phyloP scores from a whole-genome alignment of 2,797 vertebrate species.

The Clarias fuscus region DNA sequence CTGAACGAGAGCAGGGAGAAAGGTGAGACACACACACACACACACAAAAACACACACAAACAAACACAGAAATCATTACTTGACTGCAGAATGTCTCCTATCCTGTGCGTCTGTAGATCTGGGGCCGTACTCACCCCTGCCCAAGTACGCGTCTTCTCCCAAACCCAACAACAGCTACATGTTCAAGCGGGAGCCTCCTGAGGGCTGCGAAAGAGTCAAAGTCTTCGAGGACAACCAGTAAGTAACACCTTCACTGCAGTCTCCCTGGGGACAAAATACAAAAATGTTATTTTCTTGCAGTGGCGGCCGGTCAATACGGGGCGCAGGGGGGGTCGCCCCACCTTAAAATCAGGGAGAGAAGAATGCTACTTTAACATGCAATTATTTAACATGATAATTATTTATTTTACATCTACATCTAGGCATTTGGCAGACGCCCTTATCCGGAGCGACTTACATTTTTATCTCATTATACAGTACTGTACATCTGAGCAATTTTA shows the following conservation, averaged over 20 bases:
- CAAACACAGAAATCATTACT: conserved; percentile 8
- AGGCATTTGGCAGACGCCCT: too few species aligned
- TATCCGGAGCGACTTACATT: too few species aligned
- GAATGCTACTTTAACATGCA: too few species aligned
- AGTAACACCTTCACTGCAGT: conserved; percentile 65
- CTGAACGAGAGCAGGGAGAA: conserved; percentile 84
- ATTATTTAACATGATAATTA: too few species aligned
- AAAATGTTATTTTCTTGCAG: background rate
- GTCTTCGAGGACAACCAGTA: conserved; percentile 94
- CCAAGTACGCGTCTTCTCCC: conserved; percentile 96
- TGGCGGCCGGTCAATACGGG: too few species aligned
- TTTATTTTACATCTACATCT: too few species aligned
- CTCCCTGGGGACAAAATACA: background rate
- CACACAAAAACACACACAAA: background rate
- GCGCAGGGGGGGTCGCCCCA: too few species aligned
- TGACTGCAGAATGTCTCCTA: background rate
- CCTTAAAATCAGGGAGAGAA: too few species aligned
- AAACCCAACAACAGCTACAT: conserved; percentile 99
- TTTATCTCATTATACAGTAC: too few species aligned
- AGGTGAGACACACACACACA: conserved; percentile 73
- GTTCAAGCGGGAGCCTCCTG: conserved; percentile 98
- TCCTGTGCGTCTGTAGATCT: conserved; percentile 77
- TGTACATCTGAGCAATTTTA: too few species aligned
- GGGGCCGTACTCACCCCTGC: conserved; percentile 92
- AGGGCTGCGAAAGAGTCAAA: conserved; percentile 96